These are phyloP conservation scores for Cnemophilus loriae DNA, from an alignment of 2,113 vertebrate species.

Conservation along the genomic window DNA sequence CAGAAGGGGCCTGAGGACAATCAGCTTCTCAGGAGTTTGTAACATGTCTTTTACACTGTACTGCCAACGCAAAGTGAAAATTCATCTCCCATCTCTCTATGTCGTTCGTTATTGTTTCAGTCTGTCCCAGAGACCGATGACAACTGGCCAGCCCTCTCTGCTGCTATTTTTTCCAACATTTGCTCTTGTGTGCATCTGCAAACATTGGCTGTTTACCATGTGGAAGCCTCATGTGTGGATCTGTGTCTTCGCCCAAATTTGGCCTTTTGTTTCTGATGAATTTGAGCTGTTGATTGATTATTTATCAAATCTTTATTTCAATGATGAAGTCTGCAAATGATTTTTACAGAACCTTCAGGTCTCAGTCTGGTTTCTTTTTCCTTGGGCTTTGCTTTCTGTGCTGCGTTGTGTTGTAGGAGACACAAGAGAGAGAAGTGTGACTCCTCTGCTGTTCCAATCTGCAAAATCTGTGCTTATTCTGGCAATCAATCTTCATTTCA, in stretches of 20 bases:
- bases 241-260: neutral
- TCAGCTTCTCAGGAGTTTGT: neutral
- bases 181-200: neutral
- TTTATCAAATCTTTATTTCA: neutral
- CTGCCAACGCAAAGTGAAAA: neutral
- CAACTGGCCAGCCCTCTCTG: neutral
- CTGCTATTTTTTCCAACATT: neutral
- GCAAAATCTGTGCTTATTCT: neutral
- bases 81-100: neutral
- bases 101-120: neutral
- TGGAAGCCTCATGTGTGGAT: neutral
- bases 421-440: neutral
- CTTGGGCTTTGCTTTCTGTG: neutral
- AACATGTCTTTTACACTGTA: neutral
- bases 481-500: neutral
- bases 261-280: neutral
- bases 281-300: neutral
- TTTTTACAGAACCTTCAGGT: neutral
- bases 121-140: neutral
- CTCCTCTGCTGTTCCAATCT: neutral
- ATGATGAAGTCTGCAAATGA: neutral
- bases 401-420: accelerated
- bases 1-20: neutral
- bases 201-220: neutral
- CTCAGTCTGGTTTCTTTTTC: neutral